Evolutionary conservation across 2,888 invertebrate genomes (phyloP).

Genomic region (Criorhina ranunculi): DNA sequence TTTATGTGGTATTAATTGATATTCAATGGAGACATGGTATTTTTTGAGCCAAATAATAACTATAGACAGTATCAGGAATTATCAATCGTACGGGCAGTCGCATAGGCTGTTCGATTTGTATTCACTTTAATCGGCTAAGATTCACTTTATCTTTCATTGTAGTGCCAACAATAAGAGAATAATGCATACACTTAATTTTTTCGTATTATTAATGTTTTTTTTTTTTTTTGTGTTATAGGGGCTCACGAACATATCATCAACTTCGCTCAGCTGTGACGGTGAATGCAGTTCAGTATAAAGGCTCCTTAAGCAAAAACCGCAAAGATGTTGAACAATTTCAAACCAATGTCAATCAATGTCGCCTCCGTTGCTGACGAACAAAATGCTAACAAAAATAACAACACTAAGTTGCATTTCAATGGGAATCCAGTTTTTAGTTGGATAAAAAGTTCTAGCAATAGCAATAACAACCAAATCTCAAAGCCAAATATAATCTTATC

Average conservation of each 20-base stretch:
- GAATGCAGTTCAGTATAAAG: slow-evolving; percentile 6
- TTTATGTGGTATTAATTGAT: slow-evolving; percentile 51
- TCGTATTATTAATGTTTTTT: background rate
- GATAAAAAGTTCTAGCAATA: slow-evolving; percentile 79
- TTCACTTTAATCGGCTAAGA: slow-evolving; percentile 52
- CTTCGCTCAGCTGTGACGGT: slow-evolving; percentile 11
- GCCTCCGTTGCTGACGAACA: slow-evolving; percentile 65
- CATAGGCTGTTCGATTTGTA: slow-evolving; percentile 41
- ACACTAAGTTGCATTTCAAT: slow-evolving; percentile 78
- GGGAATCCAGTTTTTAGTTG: slow-evolving; percentile 82
- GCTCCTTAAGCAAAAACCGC: slow-evolving; percentile 29
- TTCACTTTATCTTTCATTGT: slow-evolving; percentile 65
- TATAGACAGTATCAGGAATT: background rate
- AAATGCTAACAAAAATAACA: slow-evolving; percentile 66
- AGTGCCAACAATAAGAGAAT: background rate
- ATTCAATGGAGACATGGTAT: slow-evolving; percentile 51
- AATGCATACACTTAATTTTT: slow-evolving; percentile 2
- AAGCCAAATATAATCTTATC: slow-evolving; percentile 50
- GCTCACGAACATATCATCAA: slow-evolving; percentile 20
- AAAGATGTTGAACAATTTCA: slow-evolving; percentile 77
- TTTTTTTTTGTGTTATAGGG: slow-evolving; percentile 57
- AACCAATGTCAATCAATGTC: slow-evolving; percentile 66
- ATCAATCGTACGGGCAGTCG: background rate
- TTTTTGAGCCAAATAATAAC: slow-evolving; percentile 51
- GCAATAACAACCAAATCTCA: slow-evolving; percentile 48